Evolutionary conservation across 2,113 vertebrate species (phyloP), one percentile per base, ranked within the genome.

Genomic region (Ascaphus truei): DNA sequence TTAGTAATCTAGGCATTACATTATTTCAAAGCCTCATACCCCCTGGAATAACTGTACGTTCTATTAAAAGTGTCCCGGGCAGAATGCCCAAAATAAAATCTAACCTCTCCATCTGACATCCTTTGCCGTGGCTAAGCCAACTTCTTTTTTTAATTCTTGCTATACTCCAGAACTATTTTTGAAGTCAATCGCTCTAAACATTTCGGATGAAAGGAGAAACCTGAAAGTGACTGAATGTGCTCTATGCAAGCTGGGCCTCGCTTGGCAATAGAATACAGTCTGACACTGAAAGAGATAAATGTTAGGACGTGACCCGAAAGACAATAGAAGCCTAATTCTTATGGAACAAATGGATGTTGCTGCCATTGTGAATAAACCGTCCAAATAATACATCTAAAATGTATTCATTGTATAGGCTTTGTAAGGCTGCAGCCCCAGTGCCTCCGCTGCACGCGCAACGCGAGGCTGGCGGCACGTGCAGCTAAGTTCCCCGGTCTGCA

Each of bases 121-220:
- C 79, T 80, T 62, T 72, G 79, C 75, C 76, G 78, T 72, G 77
- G 79, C 79, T 79, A 86, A 81, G 87, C 84, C 83, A 81, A 72
- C 77, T 75, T 76, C 23, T 37, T 76, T 79, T 79, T 79, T 76
- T 77, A 77, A 73, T 83, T n/a, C 85, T 82, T 77, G 77, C 80
- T 79, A 72, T 76, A 68, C 79, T 86, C 73, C 82, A 79, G 73
- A 83, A 85, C 87, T 89, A 89, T 87, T 89, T 87, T 88, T 86
- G 85, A 87, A 85, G 88, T 85, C 84, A 91, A 87, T 86, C 84
- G 86, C 88, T 90, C 92, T 89, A 93, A 92, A 91, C 83, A 87
- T 85, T 89, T 89, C 78, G 86, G 85, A 84, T 88, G 84, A 83
- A 80, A 92, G 89, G 90, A 88, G 85, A 91, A 90, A 84, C 82